These are phyloP conservation scores for Conus betulinus DNA, from an alignment of 1,140 invertebrate species.

Conservation along the genomic window DNA sequence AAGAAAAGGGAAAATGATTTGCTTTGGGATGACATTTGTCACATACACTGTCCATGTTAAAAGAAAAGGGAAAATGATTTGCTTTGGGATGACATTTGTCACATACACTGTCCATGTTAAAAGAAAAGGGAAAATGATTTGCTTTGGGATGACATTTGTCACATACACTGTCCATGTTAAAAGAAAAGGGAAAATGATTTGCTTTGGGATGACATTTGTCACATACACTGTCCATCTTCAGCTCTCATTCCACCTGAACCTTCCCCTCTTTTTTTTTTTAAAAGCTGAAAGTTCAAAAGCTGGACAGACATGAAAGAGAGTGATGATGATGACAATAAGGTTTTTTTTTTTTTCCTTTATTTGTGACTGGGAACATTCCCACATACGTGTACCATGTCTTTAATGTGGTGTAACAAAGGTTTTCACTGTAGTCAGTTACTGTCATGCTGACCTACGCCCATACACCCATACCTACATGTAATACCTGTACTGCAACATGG, in stretches of 20 bases:
- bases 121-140: no score
- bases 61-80: no score
- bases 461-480: not conserved
- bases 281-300: not conserved
- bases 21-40: no score
- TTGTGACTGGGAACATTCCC: constrained; percentile 10
- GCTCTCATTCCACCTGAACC: not conserved
- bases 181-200: no score
- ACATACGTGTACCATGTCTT: not conserved
- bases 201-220: no score
- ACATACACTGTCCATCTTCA: no score
- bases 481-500: not conserved
- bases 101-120: no score
- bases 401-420: not conserved
- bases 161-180: no score
- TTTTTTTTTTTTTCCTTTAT: not conserved
- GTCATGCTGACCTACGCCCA: not conserved
- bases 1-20: not conserved
- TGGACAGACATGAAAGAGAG: not conserved
- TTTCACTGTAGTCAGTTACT: not conserved
- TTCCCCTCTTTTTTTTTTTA: not conserved
- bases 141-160: no score
- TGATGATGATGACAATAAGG: not conserved
- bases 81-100: no score
- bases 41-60: no score